These are phyloP conservation scores for Strigamia maritima DNA, from an alignment of 2,888 invertebrate genomes.

Conservation along the genomic window DNA sequence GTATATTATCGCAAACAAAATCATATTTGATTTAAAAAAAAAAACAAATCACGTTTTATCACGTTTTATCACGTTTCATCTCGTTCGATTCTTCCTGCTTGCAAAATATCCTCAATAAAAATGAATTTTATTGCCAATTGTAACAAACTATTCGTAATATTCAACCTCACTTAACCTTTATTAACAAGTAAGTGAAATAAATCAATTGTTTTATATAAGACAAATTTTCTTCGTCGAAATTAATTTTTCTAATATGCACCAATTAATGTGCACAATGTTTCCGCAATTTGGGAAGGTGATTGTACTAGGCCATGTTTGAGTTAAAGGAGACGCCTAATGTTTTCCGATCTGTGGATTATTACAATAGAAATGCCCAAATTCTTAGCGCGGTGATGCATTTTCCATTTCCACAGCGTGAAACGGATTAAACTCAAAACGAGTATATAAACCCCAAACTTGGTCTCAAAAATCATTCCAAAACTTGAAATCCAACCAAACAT, in stretches of 20 bases:
- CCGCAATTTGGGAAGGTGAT: neutral
- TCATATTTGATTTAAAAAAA: neutral
- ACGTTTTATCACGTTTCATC: neutral
- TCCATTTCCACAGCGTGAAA: neutral
- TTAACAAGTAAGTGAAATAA: neutral
- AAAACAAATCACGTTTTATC: neutral
- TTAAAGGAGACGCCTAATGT: neutral
- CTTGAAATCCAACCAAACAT: neutral
- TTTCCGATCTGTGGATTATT: neutral
- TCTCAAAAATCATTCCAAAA: neutral
- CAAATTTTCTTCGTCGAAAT: neutral
- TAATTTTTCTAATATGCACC: neutral
- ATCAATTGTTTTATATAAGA: neutral
- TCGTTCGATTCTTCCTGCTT: neutral
- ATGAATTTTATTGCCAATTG: neutral
- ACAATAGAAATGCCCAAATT: conserved; percentile 1
- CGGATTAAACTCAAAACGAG: neutral
- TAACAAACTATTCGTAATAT: neutral
- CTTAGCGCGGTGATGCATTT: conserved; percentile 10
- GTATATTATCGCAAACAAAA: no score
- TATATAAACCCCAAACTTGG: neutral
- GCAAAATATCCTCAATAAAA: neutral
- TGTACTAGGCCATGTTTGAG: neutral
- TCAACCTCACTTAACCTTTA: neutral
- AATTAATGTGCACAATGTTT: neutral